A percentile compares a stretch with the other conserved stretches of the same genome.
Evolutionary conservation across 30 jellyfish, hydroid and myxozoan genomes (phyloP).

Genomic region (Aurelia sp.): DNA sequence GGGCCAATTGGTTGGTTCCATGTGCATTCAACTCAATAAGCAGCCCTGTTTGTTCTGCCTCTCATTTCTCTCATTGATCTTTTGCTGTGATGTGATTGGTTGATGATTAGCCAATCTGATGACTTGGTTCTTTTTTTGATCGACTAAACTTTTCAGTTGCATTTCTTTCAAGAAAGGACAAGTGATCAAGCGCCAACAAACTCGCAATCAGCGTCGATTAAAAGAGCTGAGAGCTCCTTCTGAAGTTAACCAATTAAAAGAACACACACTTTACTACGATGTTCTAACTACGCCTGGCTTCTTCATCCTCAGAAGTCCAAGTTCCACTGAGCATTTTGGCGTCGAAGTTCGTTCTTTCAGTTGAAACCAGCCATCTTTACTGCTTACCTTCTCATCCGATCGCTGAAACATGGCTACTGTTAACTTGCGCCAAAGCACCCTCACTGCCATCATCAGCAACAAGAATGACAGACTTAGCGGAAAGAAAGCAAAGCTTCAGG

Average conservation of each 20-base stretch:
- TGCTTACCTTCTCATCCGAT: too few species aligned
- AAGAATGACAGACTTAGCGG: conserved; percentile 66
- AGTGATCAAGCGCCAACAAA: not conserved
- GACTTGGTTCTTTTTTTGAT: conserved; percentile 36
- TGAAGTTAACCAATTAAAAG: too few species aligned
- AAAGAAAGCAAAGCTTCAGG: conserved; percentile 76
- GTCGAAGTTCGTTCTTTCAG: conserved; percentile 38
- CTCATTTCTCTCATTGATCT: too few species aligned
- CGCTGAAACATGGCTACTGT: conserved; percentile 46
- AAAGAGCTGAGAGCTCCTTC: too few species aligned
- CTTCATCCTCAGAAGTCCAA: conserved; percentile 30
- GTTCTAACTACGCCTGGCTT: not conserved
- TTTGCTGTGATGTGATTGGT: conserved; percentile 44
- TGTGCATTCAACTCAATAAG: too few species aligned
- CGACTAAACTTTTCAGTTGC: conserved; percentile 34
- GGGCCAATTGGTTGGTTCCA: too few species aligned
- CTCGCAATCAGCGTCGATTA: too few species aligned
- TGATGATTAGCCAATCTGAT: conserved; percentile 29
- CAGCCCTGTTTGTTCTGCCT: too few species aligned
- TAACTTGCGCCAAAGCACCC: conserved; percentile 59
- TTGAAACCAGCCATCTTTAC: conserved; percentile 1
- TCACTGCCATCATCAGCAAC: conserved; percentile 18
- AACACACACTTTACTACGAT: not conserved
- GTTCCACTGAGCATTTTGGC: conserved; percentile 51
- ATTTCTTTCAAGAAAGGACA: not conserved